Evolutionary conservation across 2,888 invertebrate species (phyloP), one percentile per base, ranked within the genome.

Genomic region (Drosophila stalkeri): DNA sequence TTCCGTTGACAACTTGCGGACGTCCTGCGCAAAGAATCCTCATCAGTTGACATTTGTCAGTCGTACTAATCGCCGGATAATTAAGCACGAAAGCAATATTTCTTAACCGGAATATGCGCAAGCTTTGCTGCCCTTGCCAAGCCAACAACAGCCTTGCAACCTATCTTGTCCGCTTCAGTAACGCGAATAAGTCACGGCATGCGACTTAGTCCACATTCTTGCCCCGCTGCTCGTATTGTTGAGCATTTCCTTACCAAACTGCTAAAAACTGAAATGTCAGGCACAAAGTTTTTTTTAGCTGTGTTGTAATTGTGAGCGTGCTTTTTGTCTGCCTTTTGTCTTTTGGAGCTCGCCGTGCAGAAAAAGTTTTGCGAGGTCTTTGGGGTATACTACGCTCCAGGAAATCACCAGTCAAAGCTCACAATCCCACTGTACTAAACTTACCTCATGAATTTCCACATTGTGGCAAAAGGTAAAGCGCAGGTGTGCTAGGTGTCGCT

Each of bases 131-230:
- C 60, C 46, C 57, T 51, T 63, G 57, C n/a, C 27, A 14, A 56
- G n/a, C 46, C 57, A 46, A 46, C 14, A 39, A 49, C 49, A 54
- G 0, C 35, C 49, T 68, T 33, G 64, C 80, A 81, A 82, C 86
- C 75, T 76, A 75, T 72, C 76, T 71, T 73, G 75, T 74, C 65
- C 74, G 68, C 72, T 55, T 75, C 82, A 66, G 73, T 75, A 83
- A 81, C 79, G 76, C 84, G 80, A 90, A 89, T 90, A 90, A 90
- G 86, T 82, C 86, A 86, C 87, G 90, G 77, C 83, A 88, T 74
- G 60, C 67, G 67, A 52, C 59, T 31, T 20, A 23, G 37, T 54
- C n/a, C 39, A 39, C 54, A 37, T 37, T 66, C 65, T 61, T 39
- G 33, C 65, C 56, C 47, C 31, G 51, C 69, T 77, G 66, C 72